Evolutionary conservation across 2,797 vertebrate species (phyloP).

Genomic region (Danio aesculapii): DNA sequence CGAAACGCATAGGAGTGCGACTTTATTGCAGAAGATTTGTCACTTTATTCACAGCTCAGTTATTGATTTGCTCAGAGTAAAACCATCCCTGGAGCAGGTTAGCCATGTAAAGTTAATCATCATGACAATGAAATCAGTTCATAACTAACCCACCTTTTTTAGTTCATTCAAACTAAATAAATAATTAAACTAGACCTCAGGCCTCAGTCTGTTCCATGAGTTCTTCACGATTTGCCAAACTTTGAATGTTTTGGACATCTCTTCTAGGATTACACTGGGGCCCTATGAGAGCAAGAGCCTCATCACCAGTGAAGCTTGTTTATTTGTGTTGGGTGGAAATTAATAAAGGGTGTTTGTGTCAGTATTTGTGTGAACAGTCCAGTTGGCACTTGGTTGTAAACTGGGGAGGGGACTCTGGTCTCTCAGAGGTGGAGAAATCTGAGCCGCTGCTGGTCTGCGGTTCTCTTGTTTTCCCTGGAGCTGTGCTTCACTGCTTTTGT

Average conservation of each 20-base stretch:
- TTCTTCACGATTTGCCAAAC: neutral
- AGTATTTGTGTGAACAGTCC: conserved; percentile 49
- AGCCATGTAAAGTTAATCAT: too few species aligned
- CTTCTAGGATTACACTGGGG: conserved; percentile 15
- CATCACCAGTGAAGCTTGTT: neutral
- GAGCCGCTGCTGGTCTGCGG: conserved; percentile 49
- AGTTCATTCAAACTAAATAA: too few species aligned
- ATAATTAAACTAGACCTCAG: too few species aligned
- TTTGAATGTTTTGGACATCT: neutral
- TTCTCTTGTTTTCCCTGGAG: conserved; percentile 58
- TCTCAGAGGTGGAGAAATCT: conserved; percentile 49
- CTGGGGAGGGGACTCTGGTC: conserved; percentile 35
- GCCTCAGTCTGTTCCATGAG: neutral
- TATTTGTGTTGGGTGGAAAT: conserved; percentile 48
- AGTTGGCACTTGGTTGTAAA: conserved; percentile 48
- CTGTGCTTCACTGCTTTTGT: conserved; percentile 58
- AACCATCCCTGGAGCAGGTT: too few species aligned
- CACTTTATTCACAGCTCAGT: too few species aligned
- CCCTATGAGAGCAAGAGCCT: neutral
- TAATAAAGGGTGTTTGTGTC: conserved; percentile 54
- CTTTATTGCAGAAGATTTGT: too few species aligned
- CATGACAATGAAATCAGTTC: too few species aligned
- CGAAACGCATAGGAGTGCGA: too few species aligned
- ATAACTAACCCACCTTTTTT: too few species aligned
- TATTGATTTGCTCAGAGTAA: too few species aligned